Conservation (phyloP, 2,113 vertebrate genomes). For the Alosa alosa region DNA sequence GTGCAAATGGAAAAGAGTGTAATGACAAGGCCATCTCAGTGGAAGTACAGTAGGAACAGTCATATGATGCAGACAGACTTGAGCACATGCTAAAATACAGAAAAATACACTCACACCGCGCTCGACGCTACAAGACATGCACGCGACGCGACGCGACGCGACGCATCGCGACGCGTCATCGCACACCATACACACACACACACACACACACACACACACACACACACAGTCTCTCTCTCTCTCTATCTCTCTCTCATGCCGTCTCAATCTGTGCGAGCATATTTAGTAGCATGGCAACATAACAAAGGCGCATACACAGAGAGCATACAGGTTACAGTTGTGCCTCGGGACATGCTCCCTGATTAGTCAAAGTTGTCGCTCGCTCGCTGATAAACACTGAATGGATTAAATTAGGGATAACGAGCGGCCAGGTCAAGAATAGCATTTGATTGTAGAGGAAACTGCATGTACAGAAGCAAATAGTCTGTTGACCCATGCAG, state of each 20-base stretch:
- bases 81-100: slow-evolving; percentile 23
- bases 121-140: background rate
- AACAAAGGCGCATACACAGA: background rate
- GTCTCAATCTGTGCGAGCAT: background rate
- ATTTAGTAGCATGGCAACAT: slow-evolving; percentile 4
- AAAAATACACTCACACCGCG: background rate
- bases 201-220: background rate
- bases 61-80: background rate
- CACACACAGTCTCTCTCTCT: background rate
- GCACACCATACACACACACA: no score
- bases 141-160: no score
- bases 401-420: background rate
- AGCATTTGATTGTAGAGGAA: background rate
- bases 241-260: background rate
- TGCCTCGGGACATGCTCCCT: background rate
- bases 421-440: background rate
- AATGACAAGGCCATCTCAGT: background rate
- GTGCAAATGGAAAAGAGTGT: background rate
- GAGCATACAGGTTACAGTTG: background rate
- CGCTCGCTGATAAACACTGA: background rate
- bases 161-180: no score
- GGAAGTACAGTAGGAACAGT: background rate
- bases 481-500: background rate
- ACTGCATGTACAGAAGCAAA: background rate
- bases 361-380: slow-evolving; percentile 2